Evolutionary conservation across 2,113 vertebrate species (phyloP).

Genomic region (Amazona guildingii): DNA sequence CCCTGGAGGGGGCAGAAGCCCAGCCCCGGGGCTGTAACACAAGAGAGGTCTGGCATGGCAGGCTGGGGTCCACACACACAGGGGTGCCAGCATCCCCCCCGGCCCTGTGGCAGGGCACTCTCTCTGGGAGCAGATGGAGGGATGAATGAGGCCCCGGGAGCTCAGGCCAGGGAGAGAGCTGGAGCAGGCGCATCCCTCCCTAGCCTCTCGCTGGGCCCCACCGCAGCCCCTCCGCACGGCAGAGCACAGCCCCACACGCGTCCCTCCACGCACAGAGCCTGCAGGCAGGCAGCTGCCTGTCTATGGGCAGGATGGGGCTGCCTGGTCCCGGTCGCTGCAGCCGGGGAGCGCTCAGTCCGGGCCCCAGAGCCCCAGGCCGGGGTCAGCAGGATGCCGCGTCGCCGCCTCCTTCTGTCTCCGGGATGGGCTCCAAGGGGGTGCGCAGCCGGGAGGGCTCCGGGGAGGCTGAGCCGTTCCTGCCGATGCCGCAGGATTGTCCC

Average conservation of each 20-base stretch:
- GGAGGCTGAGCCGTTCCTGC: slow-evolving; percentile 81
- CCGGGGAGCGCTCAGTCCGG: not conserved
- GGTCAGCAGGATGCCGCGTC: slow-evolving; percentile 78
- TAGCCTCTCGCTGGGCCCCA: not conserved
- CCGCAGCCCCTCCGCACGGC: accelerated
- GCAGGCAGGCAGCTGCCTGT: not conserved
- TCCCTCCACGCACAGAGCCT: not conserved
- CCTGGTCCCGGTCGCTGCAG: accelerated
- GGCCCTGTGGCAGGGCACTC: accelerated
- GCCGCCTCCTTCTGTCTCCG: slow-evolving; percentile 72
- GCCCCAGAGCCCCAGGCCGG: not conserved
- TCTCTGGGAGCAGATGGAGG: not conserved
- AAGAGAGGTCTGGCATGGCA: not conserved
- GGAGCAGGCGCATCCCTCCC: not conserved
- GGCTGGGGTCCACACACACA: not conserved
- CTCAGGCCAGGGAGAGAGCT: accelerated
- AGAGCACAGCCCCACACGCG: accelerated
- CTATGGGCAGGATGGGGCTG: not conserved
- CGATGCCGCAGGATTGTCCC: slow-evolving; percentile 87
- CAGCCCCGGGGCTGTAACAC: not conserved
- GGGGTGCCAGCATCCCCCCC: not conserved
- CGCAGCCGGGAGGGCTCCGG: slow-evolving; percentile 52
- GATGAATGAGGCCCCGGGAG: not conserved
- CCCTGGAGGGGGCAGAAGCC: not conserved
- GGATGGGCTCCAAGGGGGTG: slow-evolving; percentile 70